phyloP scores from a whole-genome alignment of 53 echinoderm and acorn worm genomes.

The Apostichopus leukothele region DNA sequence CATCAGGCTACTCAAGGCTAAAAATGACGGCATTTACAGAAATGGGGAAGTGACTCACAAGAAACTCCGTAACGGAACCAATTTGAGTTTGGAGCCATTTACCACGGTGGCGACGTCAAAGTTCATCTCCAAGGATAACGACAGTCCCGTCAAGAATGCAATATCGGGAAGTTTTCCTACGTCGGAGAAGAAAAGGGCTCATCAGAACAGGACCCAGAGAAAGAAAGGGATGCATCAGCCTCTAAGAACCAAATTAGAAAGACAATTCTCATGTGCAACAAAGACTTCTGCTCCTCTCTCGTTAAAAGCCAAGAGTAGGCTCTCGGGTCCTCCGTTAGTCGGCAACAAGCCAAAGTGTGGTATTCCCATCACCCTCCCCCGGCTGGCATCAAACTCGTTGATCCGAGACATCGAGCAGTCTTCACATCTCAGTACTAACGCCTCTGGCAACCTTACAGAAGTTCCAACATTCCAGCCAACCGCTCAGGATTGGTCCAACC shows the following conservation, averaged over 20 bases:
- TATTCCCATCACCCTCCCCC: constrained; percentile 38
- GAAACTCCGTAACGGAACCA: constrained; percentile 37
- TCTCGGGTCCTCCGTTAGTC: neutral
- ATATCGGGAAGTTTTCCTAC: neutral
- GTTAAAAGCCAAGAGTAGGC: neutral
- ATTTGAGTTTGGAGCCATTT: constrained; percentile 14
- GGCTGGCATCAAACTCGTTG: constrained; percentile 32
- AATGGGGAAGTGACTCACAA: constrained; percentile 19
- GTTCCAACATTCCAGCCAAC: constrained; percentile 77
- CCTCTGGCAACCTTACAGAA: constrained; percentile 38
- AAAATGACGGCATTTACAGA: constrained; percentile 20
- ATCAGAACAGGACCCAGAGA: neutral
- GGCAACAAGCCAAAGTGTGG: neutral
- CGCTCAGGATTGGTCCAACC: constrained; percentile 86
- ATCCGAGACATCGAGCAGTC: constrained; percentile 39
- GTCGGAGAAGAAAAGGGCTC: neutral
- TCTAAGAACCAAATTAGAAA: constrained; percentile 23
- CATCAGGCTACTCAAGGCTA: neutral
- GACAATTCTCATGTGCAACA: constrained; percentile 35
- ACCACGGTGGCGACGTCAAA: neutral
- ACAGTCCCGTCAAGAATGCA: neutral
- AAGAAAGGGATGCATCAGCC: constrained; percentile 10
- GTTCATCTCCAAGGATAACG: neutral
- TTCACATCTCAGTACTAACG: constrained; percentile 57
- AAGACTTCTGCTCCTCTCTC: neutral